These are phyloP conservation scores for Drosophila antonietae DNA, from an alignment of 2,888 invertebrate genomes.

Conservation along the genomic window DNA sequence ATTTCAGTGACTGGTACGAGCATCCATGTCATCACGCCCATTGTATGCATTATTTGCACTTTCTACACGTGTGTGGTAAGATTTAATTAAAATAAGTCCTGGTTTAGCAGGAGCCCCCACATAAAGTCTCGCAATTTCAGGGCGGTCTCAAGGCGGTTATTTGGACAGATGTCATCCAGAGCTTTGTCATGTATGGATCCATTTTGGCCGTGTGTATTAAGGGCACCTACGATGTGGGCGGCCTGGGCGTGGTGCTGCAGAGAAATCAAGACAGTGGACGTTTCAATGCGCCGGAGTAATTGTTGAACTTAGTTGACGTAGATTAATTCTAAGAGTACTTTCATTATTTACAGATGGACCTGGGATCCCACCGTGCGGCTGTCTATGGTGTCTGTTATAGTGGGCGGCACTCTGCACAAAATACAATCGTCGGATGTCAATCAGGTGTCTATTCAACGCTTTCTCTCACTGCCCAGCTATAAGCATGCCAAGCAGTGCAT, in stretches of 20 bases:
- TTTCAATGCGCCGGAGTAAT: conserved; percentile 89
- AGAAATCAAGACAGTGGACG: conserved; percentile 89
- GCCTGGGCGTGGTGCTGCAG: conserved; percentile 87
- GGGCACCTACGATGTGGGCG: conserved; percentile 90
- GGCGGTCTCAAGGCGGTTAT: conserved; percentile 93
- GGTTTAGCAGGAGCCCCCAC: neutral
- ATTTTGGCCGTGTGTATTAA: conserved; percentile 90
- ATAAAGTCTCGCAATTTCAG: conserved; percentile 82
- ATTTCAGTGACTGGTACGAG: conserved; percentile 87
- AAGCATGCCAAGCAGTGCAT: conserved; percentile 89
- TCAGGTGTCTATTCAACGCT: conserved; percentile 94
- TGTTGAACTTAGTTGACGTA: neutral
- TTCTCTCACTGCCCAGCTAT: conserved; percentile 90
- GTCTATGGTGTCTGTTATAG: conserved; percentile 90
- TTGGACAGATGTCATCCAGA: conserved; percentile 93
- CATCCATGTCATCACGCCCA: conserved; percentile 91
- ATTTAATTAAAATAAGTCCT: conserved; percentile 42
- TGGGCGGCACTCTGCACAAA: conserved; percentile 92
- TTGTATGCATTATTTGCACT: conserved; percentile 91
- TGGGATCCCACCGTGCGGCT: conserved; percentile 91
- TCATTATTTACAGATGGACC: conserved; percentile 87
- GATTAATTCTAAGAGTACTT: neutral
- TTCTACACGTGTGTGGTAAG: conserved; percentile 96
- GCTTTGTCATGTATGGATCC: conserved; percentile 90
- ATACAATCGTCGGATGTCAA: conserved; percentile 91